Evolutionary conservation across 2,113 vertebrate genomes (phyloP).

Genomic region (Phyllopteryx taeniolatus): DNA sequence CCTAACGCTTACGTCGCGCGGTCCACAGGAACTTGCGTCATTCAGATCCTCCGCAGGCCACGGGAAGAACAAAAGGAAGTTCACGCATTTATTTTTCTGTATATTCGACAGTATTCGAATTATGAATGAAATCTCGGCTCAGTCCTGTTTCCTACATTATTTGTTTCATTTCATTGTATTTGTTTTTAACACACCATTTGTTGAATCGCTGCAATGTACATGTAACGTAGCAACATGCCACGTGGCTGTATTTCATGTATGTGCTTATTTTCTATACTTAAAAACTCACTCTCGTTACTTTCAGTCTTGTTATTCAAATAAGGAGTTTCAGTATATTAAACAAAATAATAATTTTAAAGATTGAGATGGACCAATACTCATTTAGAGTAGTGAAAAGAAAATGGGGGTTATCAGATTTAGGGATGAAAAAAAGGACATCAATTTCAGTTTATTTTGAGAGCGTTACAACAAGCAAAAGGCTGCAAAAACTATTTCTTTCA

Average conservation of each 20-base stretch:
- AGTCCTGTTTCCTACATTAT: not conserved
- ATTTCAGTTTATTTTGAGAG: not conserved
- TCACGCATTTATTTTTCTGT: not conserved
- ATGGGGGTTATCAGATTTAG: not conserved
- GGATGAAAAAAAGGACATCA: not conserved
- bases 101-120: not conserved
- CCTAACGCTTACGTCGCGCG: not conserved
- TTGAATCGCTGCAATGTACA: not conserved
- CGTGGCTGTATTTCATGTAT: not conserved
- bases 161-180: not conserved
- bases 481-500: not conserved
- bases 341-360: too few species aligned
- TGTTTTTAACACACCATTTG: not conserved
- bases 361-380: not conserved
- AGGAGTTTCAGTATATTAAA: not conserved
- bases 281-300: not conserved
- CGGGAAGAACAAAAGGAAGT: not conserved
- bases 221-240: not conserved
- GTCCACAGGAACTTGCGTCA: not conserved
- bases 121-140: not conserved
- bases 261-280: not conserved
- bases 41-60: not conserved
- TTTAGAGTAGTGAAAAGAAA: not conserved
- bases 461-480: not conserved
- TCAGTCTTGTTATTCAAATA: not conserved